A percentile compares a stretch with the other conserved stretches of the same genome.
phyloP scores from a whole-genome alignment of 37 sponge, comb jelly and placozoan species.

The Petrosia ficiformis region DNA sequence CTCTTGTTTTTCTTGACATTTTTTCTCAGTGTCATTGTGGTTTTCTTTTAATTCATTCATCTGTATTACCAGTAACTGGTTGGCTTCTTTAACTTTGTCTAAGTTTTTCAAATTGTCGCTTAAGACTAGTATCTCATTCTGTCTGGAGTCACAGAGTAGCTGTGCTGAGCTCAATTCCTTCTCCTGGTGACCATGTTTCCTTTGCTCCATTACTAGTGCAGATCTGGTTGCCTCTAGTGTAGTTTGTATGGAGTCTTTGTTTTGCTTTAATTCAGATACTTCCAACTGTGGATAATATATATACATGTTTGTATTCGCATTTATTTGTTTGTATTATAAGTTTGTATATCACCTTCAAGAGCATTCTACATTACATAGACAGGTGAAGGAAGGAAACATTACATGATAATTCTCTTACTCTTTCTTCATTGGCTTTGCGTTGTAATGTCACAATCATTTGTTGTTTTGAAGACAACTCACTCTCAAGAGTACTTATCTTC shows the following conservation, averaged over 20 bases:
- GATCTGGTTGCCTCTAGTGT: background rate
- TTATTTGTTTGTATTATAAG: too few species aligned
- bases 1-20: background rate
- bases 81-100: background rate
- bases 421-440: background rate
- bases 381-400: too few species aligned
- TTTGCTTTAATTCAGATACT: too few species aligned
- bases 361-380: too few species aligned
- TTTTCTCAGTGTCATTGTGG: background rate
- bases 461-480: background rate
- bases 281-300: too few species aligned
- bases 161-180: background rate
- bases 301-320: too few species aligned
- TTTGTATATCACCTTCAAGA: too few species aligned
- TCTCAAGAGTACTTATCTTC: background rate
- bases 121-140: background rate
- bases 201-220: background rate
- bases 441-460: background rate
- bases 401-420: conserved; percentile 2
- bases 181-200: background rate
- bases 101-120: background rate
- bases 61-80: background rate
- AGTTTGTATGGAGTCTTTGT: background rate
- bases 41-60: background rate
- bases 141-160: background rate